Conservation (phyloP, 2,888 invertebrate species). For the Cantharis lateralis region DNA sequence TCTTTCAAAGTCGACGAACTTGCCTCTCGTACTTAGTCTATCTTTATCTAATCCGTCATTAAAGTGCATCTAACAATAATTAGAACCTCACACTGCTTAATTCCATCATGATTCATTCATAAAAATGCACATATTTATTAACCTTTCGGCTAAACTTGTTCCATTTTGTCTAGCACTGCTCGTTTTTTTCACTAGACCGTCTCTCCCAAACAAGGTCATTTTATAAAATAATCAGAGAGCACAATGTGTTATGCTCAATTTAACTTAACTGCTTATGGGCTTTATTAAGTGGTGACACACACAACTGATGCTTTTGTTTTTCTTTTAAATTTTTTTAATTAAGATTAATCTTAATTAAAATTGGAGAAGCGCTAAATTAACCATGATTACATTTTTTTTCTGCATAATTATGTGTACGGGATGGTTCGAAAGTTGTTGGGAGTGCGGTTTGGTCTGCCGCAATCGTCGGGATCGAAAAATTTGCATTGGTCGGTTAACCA, state of each 20-base stretch:
- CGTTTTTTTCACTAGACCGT: slow-evolving; percentile 1
- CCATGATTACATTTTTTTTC: neutral
- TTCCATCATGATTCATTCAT: slow-evolving; percentile 6
- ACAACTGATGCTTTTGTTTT: neutral
- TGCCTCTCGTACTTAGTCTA: slow-evolving; percentile 5
- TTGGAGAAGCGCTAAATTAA: neutral
- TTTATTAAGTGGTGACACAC: slow-evolving; percentile 7
- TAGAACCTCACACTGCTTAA: neutral
- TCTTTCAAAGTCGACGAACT: slow-evolving; percentile 38
- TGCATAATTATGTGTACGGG: neutral
- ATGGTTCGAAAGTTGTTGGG: neutral
- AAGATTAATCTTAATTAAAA: neutral
- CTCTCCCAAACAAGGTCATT: slow-evolving; percentile 9
- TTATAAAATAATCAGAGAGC: slow-evolving; percentile 6
- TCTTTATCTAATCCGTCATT: slow-evolving; percentile 8
- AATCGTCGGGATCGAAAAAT: neutral
- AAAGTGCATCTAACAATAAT: slow-evolving; percentile 2
- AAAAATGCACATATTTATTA: slow-evolving; percentile 6
- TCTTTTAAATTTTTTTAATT: neutral
- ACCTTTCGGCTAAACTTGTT: slow-evolving; percentile 3
- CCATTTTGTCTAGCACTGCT: slow-evolving; percentile 6
- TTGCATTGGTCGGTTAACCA: neutral
- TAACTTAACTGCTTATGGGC: neutral
- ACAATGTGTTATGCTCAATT: slow-evolving; percentile 6
- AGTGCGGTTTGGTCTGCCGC: neutral